Evolutionary conservation across 2,888 invertebrate genomes (phyloP), one percentile per base, ranked within the genome.

Genomic region (Tinea pellionella): DNA sequence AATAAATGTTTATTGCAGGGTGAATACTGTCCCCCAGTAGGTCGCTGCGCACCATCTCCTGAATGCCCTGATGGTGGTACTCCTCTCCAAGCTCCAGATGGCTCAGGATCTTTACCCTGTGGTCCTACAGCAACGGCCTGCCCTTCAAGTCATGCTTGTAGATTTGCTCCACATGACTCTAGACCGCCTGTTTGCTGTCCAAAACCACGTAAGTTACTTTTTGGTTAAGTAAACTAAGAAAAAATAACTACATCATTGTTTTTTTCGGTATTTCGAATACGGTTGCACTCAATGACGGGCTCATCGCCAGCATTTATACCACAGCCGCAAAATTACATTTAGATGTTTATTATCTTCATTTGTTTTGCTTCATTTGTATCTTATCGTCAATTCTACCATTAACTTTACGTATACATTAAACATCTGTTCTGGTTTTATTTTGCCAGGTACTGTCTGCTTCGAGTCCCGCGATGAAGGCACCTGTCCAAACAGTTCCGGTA

Each of bases 181-280:
- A 92, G 93, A 67, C 93, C 94, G 61, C 93, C 95, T 0, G 93
- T 95, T n/a, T 96, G 96, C 80, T 96, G 96, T 70, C 93, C 94
- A 9, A 96, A 96, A 73, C 94, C 95, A 64, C 89, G 93, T 93
- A 75, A 89, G 89, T 80, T 51, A 24, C 24, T 24, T 24, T 24
- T 24, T 24, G n/a, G 2, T 24, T 24, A 24, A 3, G 6, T 18
- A 24, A 2, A 30, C 43, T 13, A n/a, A 32, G n/a, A n/a, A n/a
- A n/a, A n/a, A n/a, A n/a, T n/a, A n/a, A n/a, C n/a, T n/a, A 1
- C 19, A 18, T 29, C 6, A 24, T 24, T n/a, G 6, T 24, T 24
- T 24, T 24, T 24, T 24, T 3, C 61, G 60, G 13, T 59, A 37
- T 59, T 9, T 59, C n/a, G n/a, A n/a, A n/a, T n/a, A n/a, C n/a